A percentile compares a stretch with the other conserved stretches of the same genome.
Conservation (phyloP, 2,797 vertebrate genomes). For the Notoglanidium macrostoma region DNA sequence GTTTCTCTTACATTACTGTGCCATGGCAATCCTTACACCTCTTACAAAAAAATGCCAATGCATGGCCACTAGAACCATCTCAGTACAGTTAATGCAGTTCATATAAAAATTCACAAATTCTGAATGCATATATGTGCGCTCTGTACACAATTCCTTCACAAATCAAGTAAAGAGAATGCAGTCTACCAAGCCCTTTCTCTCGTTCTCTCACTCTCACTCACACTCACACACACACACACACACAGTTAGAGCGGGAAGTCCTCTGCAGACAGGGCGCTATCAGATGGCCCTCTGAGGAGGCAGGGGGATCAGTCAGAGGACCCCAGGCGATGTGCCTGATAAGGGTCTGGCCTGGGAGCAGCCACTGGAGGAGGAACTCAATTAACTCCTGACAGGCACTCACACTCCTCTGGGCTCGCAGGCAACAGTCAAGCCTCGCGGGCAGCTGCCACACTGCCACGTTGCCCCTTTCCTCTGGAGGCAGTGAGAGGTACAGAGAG, state of each 20-base stretch:
- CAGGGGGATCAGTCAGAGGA: constrained; percentile 72
- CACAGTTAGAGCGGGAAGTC: constrained; percentile 49
- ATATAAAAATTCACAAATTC: not conserved
- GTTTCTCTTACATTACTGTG: constrained; percentile 7
- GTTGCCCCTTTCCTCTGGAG: constrained; percentile 72
- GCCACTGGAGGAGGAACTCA: constrained; percentile 77
- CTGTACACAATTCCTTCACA: constrained; percentile 4
- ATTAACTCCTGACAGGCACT: constrained; percentile 81
- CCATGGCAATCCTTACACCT: not conserved
- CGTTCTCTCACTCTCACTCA: not conserved
- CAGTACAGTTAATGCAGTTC: not conserved
- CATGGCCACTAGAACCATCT: not conserved
- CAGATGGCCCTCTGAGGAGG: constrained; percentile 76
- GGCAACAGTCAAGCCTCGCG: constrained; percentile 64
- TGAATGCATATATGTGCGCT: not conserved
- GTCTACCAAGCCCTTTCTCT: not conserved
- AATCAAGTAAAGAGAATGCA: not conserved
- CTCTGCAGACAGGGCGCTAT: constrained; percentile 67
- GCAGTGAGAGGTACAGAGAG: constrained; percentile 42
- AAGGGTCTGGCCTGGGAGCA: constrained; percentile 78
- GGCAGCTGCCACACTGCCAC: constrained; percentile 71
- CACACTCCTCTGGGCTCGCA: constrained; percentile 58
- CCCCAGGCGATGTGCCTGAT: constrained; percentile 76
- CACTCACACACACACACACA: constrained; percentile 28
- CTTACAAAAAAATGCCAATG: not conserved